Base-by-base conservation (phyloP, 1,140 invertebrate species). In the Neotoxoptera formosana region DNA sequence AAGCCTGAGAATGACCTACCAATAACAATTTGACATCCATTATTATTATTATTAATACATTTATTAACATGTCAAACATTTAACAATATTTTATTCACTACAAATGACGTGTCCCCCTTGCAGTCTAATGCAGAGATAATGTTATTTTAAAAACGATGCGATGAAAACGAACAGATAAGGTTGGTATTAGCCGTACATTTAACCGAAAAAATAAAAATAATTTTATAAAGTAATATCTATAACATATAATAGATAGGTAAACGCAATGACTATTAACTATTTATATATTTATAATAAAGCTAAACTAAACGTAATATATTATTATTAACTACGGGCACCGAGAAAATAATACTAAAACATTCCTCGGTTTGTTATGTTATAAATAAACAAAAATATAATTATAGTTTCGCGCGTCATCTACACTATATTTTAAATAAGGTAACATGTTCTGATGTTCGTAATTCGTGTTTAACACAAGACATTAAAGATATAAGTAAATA, bases 381-480 rank as follows among this genome's bases (percentile, higher is more conserved):
- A 93, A 93, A 93, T 93, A 93, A 93, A 93, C 91, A 93, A 41
- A 92, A 93, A 93, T 93, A 86, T 93, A 93, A 93, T 93, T 93
- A 93, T 93, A 93, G 91, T 93, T 56, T 84, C 48, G 48, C 91
- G 81, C 91, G 91, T 93, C 91, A 93, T 93, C 91, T 48, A 83
- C 48, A 36, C 67, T 36, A 92, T 92, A 92, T 92, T 51, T 81
- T 92, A 67, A 90, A 67, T 90, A 90, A 90, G 87, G 87, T 89
- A 89, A 53, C 7, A 9, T 60, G 53, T 90, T 60, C 36, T 41
- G 41, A 41, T 41, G 41, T 41, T 41, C 41, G n/a, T 56, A 47
- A 90, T 90, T 67, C 89, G 7, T 45, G 36, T 47, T 51, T 41
- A 89, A 17, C 34, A 89, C 21, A 36, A 53, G 3, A 89, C n/a